Percentiles rank a stretch among this genome's conserved stretches.
Evolutionary conservation across 2,888 invertebrate genomes (phyloP).

Genomic region (Drosophila acutilabella): DNA sequence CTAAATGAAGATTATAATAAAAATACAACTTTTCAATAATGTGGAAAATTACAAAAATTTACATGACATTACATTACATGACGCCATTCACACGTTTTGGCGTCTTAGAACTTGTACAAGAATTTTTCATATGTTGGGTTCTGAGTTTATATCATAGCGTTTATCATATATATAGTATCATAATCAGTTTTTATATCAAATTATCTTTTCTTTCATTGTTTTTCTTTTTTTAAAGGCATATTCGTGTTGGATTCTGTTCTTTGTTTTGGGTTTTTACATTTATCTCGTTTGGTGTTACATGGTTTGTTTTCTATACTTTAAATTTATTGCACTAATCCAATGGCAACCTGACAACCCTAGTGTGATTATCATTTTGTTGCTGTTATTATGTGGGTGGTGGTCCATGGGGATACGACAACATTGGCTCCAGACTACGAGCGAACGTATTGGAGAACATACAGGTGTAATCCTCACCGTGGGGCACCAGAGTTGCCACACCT

Average conservation of each 20-base stretch:
- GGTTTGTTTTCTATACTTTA: constrained; percentile 18
- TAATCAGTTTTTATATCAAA: constrained; percentile 12
- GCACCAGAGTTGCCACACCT: constrained; percentile 96
- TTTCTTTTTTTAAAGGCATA: constrained; percentile 54
- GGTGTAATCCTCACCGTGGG: constrained; percentile 93
- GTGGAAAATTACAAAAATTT: constrained; percentile 73
- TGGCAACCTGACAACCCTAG: constrained; percentile 22
- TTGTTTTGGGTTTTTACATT: constrained; percentile 12
- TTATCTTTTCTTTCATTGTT: neutral
- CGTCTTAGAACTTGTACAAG: constrained; percentile 47
- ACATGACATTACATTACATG: constrained; percentile 41
- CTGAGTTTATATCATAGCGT: constrained; percentile 5
- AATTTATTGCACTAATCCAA: constrained; percentile 64
- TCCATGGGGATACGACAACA: constrained; percentile 95
- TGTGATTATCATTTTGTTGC: neutral
- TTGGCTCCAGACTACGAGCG: constrained; percentile 93
- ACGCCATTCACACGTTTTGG: constrained; percentile 28
- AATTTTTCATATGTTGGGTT: constrained; percentile 54
- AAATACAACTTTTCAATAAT: constrained; percentile 52
- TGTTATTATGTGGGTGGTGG: constrained; percentile 93
- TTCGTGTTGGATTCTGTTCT: constrained; percentile 33
- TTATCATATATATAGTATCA: constrained; percentile 3
- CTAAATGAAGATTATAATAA: constrained; percentile 20
- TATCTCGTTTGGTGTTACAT: constrained; percentile 9
- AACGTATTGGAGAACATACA: constrained; percentile 94